phyloP scores from a whole-genome alignment of 2,797 vertebrate genomes.

The Epinephelus coioides region DNA sequence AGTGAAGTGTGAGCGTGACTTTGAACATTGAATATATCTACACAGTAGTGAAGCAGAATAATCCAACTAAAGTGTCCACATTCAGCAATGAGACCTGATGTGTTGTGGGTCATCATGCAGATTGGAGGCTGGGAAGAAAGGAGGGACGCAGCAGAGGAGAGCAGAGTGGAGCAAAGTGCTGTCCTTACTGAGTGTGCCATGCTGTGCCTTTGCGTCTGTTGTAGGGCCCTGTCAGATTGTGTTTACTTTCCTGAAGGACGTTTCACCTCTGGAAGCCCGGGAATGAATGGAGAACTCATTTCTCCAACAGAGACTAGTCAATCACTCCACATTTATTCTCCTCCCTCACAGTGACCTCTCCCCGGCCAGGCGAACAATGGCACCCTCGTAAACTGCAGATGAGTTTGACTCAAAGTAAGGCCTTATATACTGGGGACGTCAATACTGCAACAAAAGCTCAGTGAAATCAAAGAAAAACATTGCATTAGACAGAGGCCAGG shows the following conservation, averaged over 20 bases:
- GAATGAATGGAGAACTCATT: conserved; percentile 81
- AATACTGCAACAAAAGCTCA: conserved; percentile 76
- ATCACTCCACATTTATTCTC: conserved; percentile 83
- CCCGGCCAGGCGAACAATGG: conserved; percentile 75
- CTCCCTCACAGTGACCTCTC: conserved; percentile 79
- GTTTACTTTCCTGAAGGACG: conserved; percentile 85
- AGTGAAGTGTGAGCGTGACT: conserved; percentile 6
- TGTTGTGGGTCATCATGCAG: conserved; percentile 23
- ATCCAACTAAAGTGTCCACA: conserved; percentile 13
- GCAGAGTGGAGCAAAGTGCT: conserved; percentile 54
- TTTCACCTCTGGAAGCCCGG: conserved; percentile 81
- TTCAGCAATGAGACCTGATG: conserved; percentile 14
- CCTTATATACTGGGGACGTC: conserved; percentile 61
- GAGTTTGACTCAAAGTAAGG: conserved; percentile 77
- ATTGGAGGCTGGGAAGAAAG: conserved; percentile 21
- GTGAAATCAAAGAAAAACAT: conserved; percentile 67
- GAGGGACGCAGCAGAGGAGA: conserved; percentile 8
- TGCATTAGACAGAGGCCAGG: conserved; percentile 37
- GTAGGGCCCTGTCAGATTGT: conserved; percentile 76
- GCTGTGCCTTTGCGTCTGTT: conserved; percentile 71
- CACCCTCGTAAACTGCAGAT: conserved; percentile 76
- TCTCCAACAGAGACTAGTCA: conserved; percentile 83
- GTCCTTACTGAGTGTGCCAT: conserved; percentile 59
- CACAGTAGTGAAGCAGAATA: conserved; percentile 5
- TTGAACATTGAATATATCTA: conserved; percentile 4